Evolutionary conservation across 64 coral and sea anemone genomes (phyloP), one percentile per base, ranked within the genome.

Genomic region (Catalaphyllia jardinei): DNA sequence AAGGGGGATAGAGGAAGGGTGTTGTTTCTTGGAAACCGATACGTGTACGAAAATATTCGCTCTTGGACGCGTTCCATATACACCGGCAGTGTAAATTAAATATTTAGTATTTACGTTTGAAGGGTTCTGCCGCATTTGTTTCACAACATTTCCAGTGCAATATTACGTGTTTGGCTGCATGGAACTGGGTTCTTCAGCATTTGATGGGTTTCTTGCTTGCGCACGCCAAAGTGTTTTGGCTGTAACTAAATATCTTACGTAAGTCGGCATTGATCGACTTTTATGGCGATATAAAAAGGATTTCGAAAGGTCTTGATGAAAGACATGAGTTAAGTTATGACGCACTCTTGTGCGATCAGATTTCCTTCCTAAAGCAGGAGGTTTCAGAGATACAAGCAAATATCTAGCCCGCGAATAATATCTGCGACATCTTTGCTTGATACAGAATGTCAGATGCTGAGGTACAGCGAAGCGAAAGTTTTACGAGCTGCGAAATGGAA

Each of bases 21-120:
- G 13, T 80, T 14, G 27, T 61, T 61, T 61, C 52, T 61, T 80
- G 52, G 27, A 80, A 31, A 31, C 12, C 27, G 17, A 0, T 4
- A 12, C 52, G 54, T 80, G 14, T 60, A 17, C 25, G 29, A 60
- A 83, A 62, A 81, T 64, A 35, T 65, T 60, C 27, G 14, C 8
- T n/a, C 31, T 71, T 84, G 62, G 62, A 84, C 10, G 60, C 71
- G 62, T 71, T 67, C 81, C 81, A 84, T 49, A 83, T n/a, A 38
- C 62, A 71, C 24, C 79, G 25, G 52, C 24, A 7, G 27, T 61
- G 78, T 61, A 31, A 69, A 84, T 84, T 69, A 84, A 82, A 82
- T 82, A 82, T 84, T 84, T 84, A 84, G 31, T 84, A 60, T 71
- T 84, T 84, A 83, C 12, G 31, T 65, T 50, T 31, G 49, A 84